Evolutionary conservation across 1,140 invertebrate species (phyloP).

Genomic region (Anastatus disparis): DNA sequence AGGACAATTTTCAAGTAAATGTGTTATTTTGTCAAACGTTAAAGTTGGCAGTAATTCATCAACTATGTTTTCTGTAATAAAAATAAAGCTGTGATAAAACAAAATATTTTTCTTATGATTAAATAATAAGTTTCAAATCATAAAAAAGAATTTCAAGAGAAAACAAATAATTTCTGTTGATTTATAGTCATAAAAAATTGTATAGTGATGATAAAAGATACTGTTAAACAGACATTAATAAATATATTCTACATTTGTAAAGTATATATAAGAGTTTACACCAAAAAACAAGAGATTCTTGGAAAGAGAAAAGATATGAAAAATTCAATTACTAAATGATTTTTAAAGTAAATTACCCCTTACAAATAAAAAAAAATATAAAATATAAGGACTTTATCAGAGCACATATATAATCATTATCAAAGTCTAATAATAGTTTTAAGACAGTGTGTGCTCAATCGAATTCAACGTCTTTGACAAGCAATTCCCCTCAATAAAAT

Average conservation of each 20-base stretch:
- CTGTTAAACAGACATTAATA: too few relatives aligned
- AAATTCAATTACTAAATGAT: slow-evolving; percentile 4
- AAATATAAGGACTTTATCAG: slow-evolving; percentile 32
- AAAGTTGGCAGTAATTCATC: slow-evolving; percentile 66
- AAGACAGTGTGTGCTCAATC: slow-evolving; percentile 36
- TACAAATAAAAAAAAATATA: slow-evolving; percentile 32
- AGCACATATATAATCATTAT: slow-evolving; percentile 41
- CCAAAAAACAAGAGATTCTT: too few relatives aligned
- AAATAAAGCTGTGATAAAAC: slow-evolving; percentile 37
- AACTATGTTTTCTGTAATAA: slow-evolving; percentile 64
- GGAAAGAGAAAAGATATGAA: too few relatives aligned
- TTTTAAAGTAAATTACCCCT: slow-evolving; percentile 2
- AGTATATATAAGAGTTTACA: too few relatives aligned
- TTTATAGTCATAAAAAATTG: too few relatives aligned
- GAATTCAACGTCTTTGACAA: slow-evolving; percentile 28
- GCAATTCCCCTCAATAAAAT: slow-evolving; percentile 27
- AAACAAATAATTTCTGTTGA: too few relatives aligned
- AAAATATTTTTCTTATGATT: neutral
- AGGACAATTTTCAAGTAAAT: slow-evolving; percentile 67
- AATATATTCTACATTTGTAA: too few relatives aligned
- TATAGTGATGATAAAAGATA: too few relatives aligned
- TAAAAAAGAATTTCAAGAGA: neutral
- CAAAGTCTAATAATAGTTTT: slow-evolving; percentile 42
- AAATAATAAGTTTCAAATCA: too few relatives aligned
- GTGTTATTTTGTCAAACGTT: slow-evolving; percentile 64